These are phyloP conservation scores for Sinella curviseta DNA, from an alignment of 1,140 invertebrate genomes.

Conservation along the genomic window DNA sequence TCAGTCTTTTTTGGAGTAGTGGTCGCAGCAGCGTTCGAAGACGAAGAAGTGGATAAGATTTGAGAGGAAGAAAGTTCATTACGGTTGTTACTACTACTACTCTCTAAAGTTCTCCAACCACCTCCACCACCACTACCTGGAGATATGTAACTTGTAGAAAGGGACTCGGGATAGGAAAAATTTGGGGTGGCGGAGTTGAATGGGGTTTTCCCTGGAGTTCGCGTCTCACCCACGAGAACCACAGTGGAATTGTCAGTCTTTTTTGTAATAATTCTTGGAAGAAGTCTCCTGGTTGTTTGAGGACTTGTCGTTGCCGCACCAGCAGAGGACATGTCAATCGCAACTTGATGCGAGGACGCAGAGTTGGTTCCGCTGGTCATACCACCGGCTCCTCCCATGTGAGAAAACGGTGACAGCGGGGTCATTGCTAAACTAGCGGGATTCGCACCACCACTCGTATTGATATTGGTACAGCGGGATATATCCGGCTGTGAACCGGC, in stretches of 20 bases:
- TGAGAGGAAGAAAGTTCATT: not conserved
- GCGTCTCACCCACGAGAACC: not conserved
- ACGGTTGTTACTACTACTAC: not conserved
- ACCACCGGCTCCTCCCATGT: not conserved
- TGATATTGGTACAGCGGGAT: not conserved
- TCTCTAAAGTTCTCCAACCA: too few species aligned
- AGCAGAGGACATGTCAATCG: not conserved
- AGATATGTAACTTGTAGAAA: not conserved
- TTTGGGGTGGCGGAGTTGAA: not conserved
- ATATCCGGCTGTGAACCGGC: slow-evolving; percentile 1
- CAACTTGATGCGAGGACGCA: not conserved
- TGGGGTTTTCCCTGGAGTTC: not conserved
- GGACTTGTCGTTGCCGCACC: not conserved
- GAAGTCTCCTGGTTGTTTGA: not conserved
- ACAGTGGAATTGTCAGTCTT: not conserved
- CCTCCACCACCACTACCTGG: not conserved
- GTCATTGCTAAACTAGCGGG: not conserved
- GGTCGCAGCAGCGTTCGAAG: not conserved
- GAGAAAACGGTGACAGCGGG: not conserved
- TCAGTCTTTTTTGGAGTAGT: not conserved
- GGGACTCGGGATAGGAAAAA: not conserved
- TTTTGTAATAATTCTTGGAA: slow-evolving; percentile 1
- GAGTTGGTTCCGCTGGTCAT: not conserved
- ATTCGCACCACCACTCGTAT: not conserved
- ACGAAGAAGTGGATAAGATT: not conserved